Base-by-base conservation (phyloP, 2,113 vertebrate genomes). In the Upupa epops region DNA sequence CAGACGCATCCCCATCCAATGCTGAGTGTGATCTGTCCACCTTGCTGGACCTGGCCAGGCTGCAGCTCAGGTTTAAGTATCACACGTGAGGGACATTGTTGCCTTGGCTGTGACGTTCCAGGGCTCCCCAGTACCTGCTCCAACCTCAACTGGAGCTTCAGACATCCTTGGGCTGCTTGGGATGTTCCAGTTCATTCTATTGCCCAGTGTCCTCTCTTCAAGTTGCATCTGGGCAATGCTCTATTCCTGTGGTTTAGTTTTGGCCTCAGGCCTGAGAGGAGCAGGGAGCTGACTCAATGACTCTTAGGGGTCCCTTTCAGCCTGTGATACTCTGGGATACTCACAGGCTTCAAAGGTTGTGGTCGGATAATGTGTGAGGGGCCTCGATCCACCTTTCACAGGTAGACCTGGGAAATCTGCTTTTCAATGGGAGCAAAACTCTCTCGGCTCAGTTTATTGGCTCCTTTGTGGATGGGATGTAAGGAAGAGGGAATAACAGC, bases 11-110 rank as follows among this genome's bases (percentile, higher is more conserved):
- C 70, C 37, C 32, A 1, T 6, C 32, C 34, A 1, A 10, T 2
- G 14, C n/a, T 6, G 4, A 1, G 14, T 46, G 5, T 1, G 16
- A 28, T 40, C 63, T 13, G 15, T 24, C 70, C 3, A 1, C 1
- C 2, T 5, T 5, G 14, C 66, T 72, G 89, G 72, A 31, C 22
- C 34, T 13, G 1, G 37, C 89, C 65, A 59, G n/a, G 64, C 64
- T 52, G 63, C 56, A 13, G 90, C 79, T 88, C 15, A 1, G 29
- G 28, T 74, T 69, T 13, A 69, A 46, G 71, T 24, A 6, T 28
- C 4, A 2, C 1, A 0, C 5, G 25, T 11, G 3, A 24, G 36
- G 69, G 64, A 48, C 11, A 46, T 32, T 66, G n/a, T 48, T 58
- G 64, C 64, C 52, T 40, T 8, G 15, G 48, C 77, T 12, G 48